These are phyloP conservation scores for Drosophila takahashii DNA, from an alignment of 1,140 invertebrate genomes.

Conservation along the genomic window DNA sequence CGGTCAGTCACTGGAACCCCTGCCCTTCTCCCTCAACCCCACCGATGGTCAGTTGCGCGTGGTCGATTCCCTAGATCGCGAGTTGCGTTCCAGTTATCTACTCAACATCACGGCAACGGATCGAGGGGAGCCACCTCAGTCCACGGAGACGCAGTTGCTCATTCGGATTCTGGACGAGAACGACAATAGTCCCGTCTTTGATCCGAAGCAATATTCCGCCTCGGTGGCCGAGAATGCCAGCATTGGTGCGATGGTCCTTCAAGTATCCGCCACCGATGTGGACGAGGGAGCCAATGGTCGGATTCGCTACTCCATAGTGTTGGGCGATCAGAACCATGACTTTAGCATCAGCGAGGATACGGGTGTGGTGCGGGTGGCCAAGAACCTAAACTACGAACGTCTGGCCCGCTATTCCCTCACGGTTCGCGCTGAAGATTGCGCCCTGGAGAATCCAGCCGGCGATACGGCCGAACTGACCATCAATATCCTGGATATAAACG, in stretches of 20 bases:
- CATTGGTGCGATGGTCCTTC: slow-evolving; percentile 94
- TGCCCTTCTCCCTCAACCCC: slow-evolving; percentile 93
- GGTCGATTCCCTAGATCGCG: slow-evolving; percentile 92
- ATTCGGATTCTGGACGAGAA: slow-evolving; percentile 95
- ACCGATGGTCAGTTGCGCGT: slow-evolving; percentile 94
- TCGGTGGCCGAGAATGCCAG: slow-evolving; percentile 96
- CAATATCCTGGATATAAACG: slow-evolving; percentile 95
- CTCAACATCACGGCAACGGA: slow-evolving; percentile 94
- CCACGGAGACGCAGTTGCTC: slow-evolving; percentile 89
- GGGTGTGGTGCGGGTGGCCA: slow-evolving; percentile 94
- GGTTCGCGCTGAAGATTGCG: slow-evolving; percentile 94
- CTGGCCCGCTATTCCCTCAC: slow-evolving; percentile 93
- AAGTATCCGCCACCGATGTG: slow-evolving; percentile 95
- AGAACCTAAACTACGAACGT: slow-evolving; percentile 96
- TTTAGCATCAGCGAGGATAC: slow-evolving; percentile 95
- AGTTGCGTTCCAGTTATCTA: slow-evolving; percentile 92
- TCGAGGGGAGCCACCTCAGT: slow-evolving; percentile 93
- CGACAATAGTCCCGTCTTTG: slow-evolving; percentile 96
- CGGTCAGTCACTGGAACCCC: slow-evolving; percentile 55
- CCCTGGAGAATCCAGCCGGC: slow-evolving; percentile 83
- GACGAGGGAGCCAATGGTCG: slow-evolving; percentile 95
- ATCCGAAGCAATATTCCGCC: slow-evolving; percentile 94
- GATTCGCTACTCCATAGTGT: slow-evolving; percentile 93
- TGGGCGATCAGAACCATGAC: slow-evolving; percentile 96
- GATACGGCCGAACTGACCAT: slow-evolving; percentile 90